Evolutionary conservation across 2,888 invertebrate species (phyloP).

Genomic region (Gisinianus flammeolus): DNA sequence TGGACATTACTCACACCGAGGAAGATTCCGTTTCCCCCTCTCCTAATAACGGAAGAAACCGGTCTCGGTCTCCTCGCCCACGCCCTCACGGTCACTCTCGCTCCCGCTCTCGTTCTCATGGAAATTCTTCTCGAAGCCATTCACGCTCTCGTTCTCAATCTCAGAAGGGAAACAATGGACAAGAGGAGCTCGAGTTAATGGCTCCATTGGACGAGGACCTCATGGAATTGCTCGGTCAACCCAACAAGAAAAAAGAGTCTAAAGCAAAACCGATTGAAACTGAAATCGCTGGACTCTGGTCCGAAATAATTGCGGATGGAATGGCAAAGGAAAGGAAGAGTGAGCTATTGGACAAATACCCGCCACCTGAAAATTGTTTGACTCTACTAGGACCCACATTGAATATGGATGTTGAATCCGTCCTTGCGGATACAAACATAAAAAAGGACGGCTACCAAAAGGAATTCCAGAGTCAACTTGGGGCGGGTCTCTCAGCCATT

Average conservation of each 20-base stretch:
- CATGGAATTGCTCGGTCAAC: neutral
- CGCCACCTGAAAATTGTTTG: constrained; percentile 1
- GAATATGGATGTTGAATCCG: neutral
- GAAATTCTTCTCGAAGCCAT: neutral
- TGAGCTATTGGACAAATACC: neutral
- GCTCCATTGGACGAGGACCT: neutral
- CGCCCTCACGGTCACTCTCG: neutral
- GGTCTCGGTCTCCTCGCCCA: neutral
- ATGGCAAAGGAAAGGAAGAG: neutral
- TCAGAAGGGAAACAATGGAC: neutral
- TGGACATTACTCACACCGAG: no score
- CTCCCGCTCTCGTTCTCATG: neutral
- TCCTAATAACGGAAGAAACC: no score
- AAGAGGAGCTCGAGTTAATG: neutral
- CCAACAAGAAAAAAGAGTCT: neutral
- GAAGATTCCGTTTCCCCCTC: no score
- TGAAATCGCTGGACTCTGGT: neutral
- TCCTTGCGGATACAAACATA: neutral
- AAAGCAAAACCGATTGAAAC: neutral
- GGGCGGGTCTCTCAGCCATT: neutral
- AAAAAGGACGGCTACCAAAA: neutral
- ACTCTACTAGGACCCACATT: neutral
- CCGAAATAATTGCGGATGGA: neutral
- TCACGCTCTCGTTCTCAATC: neutral
- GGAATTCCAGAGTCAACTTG: neutral